These are phyloP conservation scores for Pteropus rufus DNA, from an alignment of 2,797 vertebrate genomes.

Conservation along the genomic window DNA sequence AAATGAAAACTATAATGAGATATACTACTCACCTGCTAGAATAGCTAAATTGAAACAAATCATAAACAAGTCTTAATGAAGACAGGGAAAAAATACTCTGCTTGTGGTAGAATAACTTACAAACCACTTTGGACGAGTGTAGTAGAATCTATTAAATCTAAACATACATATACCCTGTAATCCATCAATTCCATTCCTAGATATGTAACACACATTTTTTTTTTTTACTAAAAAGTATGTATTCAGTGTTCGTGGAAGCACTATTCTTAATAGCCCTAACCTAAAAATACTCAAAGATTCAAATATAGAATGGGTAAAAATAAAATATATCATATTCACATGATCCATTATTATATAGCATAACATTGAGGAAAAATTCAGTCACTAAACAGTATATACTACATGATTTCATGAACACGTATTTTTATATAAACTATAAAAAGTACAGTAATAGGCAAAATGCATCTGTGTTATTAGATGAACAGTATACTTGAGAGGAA, in stretches of 20 bases:
- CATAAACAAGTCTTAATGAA: not conserved
- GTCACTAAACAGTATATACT: not conserved
- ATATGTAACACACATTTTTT: no score
- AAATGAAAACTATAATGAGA: not conserved
- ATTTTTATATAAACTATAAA: not conserved
- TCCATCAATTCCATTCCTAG: not conserved
- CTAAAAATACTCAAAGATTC: not conserved
- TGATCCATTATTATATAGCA: not conserved
- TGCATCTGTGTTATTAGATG: not conserved
- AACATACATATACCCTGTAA: no score
- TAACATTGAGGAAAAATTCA: not conserved
- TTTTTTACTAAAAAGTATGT: not conserved
- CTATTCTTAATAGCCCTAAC: not conserved
- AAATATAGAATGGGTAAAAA: not conserved
- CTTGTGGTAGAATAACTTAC: not conserved
- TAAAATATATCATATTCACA: not conserved
- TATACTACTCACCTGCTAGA: not conserved
- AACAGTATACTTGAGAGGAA: not conserved
- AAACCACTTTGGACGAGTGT: not conserved
- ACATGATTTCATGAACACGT: not conserved
- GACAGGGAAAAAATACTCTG: not conserved
- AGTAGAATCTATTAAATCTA: not conserved
- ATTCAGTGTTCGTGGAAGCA: not conserved
- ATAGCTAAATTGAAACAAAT: not conserved
- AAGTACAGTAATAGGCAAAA: not conserved